These are phyloP conservation scores for Meda fulgida DNA, from an alignment of 2,797 vertebrate genomes.

Conservation along the genomic window DNA sequence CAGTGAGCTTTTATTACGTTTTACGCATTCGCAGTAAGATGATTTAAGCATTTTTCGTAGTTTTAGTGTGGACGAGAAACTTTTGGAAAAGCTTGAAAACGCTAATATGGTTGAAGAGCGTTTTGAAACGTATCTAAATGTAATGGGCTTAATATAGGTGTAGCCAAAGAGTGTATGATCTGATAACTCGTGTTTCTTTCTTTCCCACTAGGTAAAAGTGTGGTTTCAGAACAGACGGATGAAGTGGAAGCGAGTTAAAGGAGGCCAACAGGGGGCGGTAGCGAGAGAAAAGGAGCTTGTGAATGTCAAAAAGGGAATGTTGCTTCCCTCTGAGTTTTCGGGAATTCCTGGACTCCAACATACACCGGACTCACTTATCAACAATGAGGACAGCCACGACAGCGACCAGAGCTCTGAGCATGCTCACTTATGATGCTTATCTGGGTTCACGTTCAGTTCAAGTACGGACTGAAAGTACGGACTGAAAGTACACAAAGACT, in stretches of 20 bases:
- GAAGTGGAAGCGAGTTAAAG: slow-evolving; percentile 99
- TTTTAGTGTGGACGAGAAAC: neutral
- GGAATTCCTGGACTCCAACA: slow-evolving; percentile 91
- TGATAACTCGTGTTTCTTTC: slow-evolving; percentile 20
- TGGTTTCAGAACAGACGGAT: slow-evolving; percentile 99
- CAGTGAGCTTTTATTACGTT: too few species aligned
- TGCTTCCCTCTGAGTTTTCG: slow-evolving; percentile 95
- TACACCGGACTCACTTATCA: slow-evolving; percentile 93
- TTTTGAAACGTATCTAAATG: neutral
- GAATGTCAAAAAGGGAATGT: slow-evolving; percentile 96
- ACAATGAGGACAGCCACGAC: slow-evolving; percentile 93
- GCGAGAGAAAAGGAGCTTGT: slow-evolving; percentile 97
- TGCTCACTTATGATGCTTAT: slow-evolving; percentile 88
- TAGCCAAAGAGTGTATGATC: neutral
- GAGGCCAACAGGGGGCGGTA: slow-evolving; percentile 94
- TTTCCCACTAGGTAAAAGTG: slow-evolving; percentile 89
- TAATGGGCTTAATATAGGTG: neutral
- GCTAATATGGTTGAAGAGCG: neutral
- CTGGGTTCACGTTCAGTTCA: slow-evolving; percentile 19
- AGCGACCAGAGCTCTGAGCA: slow-evolving; percentile 98
- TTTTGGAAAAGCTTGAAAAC: neutral
- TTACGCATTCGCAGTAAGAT: too few species aligned
- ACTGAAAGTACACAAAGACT: slow-evolving; percentile 20
- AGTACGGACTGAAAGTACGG: neutral
- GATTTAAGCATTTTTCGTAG: too few species aligned